Evolutionary conservation across 23 tunicate genomes (phyloP).

Genomic region (Oikopleura dioica): DNA sequence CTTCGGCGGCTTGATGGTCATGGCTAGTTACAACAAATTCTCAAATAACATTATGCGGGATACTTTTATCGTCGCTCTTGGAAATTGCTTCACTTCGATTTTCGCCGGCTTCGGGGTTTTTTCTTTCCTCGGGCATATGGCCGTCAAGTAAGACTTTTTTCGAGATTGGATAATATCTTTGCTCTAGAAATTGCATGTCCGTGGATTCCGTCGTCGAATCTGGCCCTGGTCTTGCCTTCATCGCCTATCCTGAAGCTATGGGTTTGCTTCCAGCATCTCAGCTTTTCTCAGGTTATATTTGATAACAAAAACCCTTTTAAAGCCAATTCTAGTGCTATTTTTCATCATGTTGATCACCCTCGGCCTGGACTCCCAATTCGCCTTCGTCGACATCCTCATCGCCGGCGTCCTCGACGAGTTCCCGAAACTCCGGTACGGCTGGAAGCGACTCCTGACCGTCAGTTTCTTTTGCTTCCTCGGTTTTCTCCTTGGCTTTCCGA

Average conservation of each 20-base stretch:
- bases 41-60: constrained; percentile 74
- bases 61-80: constrained; percentile 68
- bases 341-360: constrained; percentile 53
- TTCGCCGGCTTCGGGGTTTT: constrained; percentile 97
- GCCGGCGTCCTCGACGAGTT: constrained; percentile 52
- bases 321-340: no score
- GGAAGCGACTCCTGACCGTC: constrained; percentile 18
- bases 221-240: constrained; percentile 90
- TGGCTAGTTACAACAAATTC: constrained; percentile 95
- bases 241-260: constrained; percentile 93
- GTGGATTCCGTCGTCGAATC: constrained; percentile 44
- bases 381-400: constrained; percentile 60
- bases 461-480: constrained; percentile 22
- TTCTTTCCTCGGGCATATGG: constrained; percentile 97
- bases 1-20: constrained; percentile 25
- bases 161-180: constrained; percentile 30
- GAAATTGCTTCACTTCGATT: constrained; percentile 78
- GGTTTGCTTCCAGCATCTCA: constrained; percentile 68
- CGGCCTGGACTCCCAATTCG: constrained; percentile 82
- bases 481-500: constrained; percentile 44
- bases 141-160: constrained; percentile 21
- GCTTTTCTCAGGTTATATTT: constrained; percentile 83
- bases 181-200: constrained; percentile 21
- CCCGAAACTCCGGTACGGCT: constrained; percentile 23
- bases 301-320: no score